Evolutionary conservation across 2,888 invertebrate species (phyloP).

Genomic region (Agrotis segetum): DNA sequence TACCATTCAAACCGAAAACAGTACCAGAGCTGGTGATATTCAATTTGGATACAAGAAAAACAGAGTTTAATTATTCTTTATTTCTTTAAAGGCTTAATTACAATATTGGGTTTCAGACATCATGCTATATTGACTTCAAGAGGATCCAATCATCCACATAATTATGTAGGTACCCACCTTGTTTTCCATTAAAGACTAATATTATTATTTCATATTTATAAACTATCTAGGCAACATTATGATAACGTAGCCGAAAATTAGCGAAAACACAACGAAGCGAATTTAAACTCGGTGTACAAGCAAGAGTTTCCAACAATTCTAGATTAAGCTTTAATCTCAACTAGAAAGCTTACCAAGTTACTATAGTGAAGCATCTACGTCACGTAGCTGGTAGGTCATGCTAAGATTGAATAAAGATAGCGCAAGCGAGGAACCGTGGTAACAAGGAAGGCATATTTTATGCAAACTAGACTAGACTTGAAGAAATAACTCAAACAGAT

Average conservation of each 20-base stretch:
- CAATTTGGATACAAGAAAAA: neutral
- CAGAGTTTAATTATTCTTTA: too few species aligned
- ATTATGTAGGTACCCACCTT: too few species aligned
- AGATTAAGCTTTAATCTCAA: conserved; percentile 46
- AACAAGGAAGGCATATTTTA: conserved; percentile 69
- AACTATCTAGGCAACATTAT: neutral
- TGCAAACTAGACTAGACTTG: conserved; percentile 63
- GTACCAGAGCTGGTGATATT: neutral
- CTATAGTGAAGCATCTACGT: conserved; percentile 41
- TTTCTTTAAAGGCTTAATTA: neutral
- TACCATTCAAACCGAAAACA: neutral
- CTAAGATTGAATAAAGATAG: conserved; percentile 62
- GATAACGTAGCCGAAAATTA: neutral
- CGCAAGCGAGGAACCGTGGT: conserved; percentile 52
- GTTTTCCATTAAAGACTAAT: neutral
- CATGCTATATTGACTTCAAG: neutral
- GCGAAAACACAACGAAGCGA: neutral
- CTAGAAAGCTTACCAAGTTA: conserved; percentile 44
- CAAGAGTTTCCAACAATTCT: conserved; percentile 21
- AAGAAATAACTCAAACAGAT: conserved; percentile 47
- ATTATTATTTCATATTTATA: conserved; percentile 1
- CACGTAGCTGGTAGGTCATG: conserved; percentile 55
- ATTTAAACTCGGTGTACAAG: conserved; percentile 14
- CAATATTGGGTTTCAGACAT: neutral
- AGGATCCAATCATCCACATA: conserved; percentile 9